Evolutionary conservation across 2,113 vertebrate genomes (phyloP).

Genomic region (Tursiops truncatus): DNA sequence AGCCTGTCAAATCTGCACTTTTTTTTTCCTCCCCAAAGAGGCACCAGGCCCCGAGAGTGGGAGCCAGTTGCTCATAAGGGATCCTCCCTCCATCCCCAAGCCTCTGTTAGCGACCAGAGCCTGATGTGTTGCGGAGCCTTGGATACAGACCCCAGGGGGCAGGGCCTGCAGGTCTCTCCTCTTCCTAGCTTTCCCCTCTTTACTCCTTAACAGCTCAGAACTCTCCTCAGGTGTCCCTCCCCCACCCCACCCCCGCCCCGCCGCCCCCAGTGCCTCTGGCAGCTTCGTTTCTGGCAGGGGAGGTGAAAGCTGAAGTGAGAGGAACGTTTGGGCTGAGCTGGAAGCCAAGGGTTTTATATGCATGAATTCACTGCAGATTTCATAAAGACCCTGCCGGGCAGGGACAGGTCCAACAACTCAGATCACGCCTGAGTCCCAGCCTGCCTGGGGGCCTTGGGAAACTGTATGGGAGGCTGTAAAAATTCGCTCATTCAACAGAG

Average conservation of each 20-base stretch:
- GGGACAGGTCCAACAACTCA: no score
- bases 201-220: neutral
- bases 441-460: neutral
- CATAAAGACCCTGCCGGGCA: neutral
- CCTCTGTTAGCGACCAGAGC: neutral
- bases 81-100: neutral
- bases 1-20: neutral
- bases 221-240: neutral
- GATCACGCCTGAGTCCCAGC: neutral
- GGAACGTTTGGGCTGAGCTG: neutral
- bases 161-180: neutral
- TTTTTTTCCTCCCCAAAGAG: neutral
- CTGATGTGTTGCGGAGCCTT: neutral
- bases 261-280: neutral
- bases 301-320: neutral
- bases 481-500: neutral
- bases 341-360: neutral
- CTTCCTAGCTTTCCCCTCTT: neutral
- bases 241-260: no score
- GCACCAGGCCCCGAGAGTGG: neutral
- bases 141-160: neutral
- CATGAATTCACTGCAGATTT: neutral
- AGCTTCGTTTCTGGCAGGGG: neutral
- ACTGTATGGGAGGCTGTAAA: neutral
- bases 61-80: accelerated